Percentiles rank a stretch among this genome's conserved stretches.
Conservation (phyloP, 2,888 invertebrate species). For the Odontomyia ornata region DNA sequence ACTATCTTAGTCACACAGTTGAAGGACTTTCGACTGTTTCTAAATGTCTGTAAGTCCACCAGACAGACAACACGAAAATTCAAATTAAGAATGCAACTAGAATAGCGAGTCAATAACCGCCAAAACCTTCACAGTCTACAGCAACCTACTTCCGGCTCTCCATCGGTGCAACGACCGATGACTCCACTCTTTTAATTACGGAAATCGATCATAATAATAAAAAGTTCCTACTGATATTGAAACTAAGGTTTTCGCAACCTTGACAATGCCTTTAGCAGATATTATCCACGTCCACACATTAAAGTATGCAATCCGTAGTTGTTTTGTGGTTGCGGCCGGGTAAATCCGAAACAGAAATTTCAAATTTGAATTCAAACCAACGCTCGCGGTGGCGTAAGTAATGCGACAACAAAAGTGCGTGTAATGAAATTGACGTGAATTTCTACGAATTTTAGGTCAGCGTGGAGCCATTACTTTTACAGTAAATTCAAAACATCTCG, state of each 20-base stretch:
- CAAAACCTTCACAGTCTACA: not conserved
- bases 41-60: no score
- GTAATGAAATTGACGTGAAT: constrained; percentile 3
- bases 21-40: no score
- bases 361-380: not conserved
- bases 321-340: not conserved
- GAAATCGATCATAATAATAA: not conserved
- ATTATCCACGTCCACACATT: not conserved
- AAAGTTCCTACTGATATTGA: not conserved
- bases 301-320: not conserved
- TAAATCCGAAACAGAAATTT: constrained; percentile 15
- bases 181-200: not conserved
- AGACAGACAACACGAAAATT: no score
- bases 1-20: no score
- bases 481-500: constrained; percentile 9
- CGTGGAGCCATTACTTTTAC: not conserved
- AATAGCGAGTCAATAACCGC: not conserved
- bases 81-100: not conserved
- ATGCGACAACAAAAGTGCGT: not conserved
- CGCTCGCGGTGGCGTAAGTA: not conserved
- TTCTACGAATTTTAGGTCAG: constrained; percentile 4
- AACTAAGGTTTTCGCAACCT: not conserved
- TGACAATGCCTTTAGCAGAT: constrained; percentile 8
- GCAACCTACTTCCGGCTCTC: not conserved
- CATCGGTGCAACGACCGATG: not conserved